These are phyloP conservation scores for Macrophya alboannulata DNA, from an alignment of 2,888 invertebrate genomes.

Conservation along the genomic window DNA sequence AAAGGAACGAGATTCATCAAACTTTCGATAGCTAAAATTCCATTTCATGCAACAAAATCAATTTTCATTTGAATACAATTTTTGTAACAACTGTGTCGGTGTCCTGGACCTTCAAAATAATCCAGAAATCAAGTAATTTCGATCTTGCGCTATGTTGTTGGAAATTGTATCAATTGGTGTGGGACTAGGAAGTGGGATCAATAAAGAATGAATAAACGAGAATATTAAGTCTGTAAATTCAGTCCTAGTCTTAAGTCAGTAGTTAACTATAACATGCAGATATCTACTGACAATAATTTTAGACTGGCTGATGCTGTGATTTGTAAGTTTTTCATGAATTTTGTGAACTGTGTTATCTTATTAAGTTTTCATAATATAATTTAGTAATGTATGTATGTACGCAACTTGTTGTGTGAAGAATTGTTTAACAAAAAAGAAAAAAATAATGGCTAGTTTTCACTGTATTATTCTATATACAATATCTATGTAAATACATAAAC, in stretches of 20 bases:
- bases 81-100: neutral
- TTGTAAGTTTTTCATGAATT: constrained; percentile 7
- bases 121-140: too few species aligned
- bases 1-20: neutral
- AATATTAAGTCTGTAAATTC: constrained; percentile 24
- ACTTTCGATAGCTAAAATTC: neutral
- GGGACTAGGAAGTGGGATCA: neutral
- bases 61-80: neutral
- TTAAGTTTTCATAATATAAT: neutral
- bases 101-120: neutral
- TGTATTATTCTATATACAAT: neutral
- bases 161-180: neutral
- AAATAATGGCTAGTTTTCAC: neutral
- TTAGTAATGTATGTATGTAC: neutral
- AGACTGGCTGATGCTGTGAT: constrained; percentile 40
- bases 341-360: neutral
- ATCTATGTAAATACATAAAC: neutral
- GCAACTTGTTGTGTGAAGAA: neutral
- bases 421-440: neutral
- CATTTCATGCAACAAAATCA: neutral
- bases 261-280: neutral
- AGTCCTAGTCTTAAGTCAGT: constrained; percentile 21
- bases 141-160: neutral
- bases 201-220: neutral
- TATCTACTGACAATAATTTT: constrained; percentile 16